A percentile compares a stretch with the other conserved stretches of the same genome.
Conservation (phyloP, 2,797 vertebrate genomes). For the Synaphobranchus kaupii region DNA sequence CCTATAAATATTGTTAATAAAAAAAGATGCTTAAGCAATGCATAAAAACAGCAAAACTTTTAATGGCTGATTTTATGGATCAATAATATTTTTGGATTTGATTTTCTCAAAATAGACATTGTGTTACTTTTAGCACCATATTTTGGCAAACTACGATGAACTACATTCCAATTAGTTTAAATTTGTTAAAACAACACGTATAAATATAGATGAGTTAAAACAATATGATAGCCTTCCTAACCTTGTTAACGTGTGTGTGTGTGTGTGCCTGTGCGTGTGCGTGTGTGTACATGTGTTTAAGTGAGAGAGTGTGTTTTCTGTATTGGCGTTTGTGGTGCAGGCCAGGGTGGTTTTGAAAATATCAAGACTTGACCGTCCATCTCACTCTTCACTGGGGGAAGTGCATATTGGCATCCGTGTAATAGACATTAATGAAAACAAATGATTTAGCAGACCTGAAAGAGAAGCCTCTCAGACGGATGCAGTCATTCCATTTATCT, state of each 20-base stretch:
- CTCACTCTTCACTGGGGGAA: constrained; percentile 2
- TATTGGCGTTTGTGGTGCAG: neutral
- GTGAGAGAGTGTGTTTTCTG: neutral
- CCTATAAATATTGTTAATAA: too few relatives aligned
- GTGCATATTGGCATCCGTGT: neutral
- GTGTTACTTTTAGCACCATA: too few relatives aligned
- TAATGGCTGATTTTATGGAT: too few relatives aligned
- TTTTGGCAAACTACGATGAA: neutral
- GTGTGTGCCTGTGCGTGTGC: constrained; percentile 42
- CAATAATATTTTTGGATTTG: too few relatives aligned
- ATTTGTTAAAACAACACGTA: neutral
- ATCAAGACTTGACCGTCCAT: neutral
- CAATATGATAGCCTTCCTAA: too few relatives aligned
- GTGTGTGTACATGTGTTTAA: constrained; percentile 46
- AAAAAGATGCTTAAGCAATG: too few relatives aligned
- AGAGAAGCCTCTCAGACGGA: neutral
- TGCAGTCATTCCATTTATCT: constrained; percentile 25
- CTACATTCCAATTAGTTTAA: neutral
- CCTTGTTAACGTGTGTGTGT: constrained; percentile 16
- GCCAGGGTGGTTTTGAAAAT: neutral
- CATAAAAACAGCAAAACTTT: too few relatives aligned
- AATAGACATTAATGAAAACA: constrained; percentile 24
- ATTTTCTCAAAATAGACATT: too few relatives aligned
- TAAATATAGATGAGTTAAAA: neutral
- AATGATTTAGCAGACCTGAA: neutral